Percentiles rank a stretch among this genome's conserved stretches.
These are phyloP conservation scores for Hirundichthys speculiger DNA, from an alignment of 2,113 vertebrate species.

Conservation along the genomic window DNA sequence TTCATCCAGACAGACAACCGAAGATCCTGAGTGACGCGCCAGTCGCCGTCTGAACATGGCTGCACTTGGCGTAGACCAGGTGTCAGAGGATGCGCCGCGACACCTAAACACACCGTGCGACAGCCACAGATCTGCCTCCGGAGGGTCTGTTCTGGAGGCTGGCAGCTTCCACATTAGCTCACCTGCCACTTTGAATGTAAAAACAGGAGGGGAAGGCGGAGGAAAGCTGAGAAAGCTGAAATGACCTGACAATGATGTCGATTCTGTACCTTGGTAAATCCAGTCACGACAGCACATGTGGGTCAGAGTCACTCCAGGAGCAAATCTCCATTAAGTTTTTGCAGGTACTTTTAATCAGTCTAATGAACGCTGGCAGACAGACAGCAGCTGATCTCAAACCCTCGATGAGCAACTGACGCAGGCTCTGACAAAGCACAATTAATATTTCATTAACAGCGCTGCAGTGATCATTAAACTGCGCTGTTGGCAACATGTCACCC, in stretches of 20 bases:
- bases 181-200: too few relatives aligned
- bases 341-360: conserved; percentile 57
- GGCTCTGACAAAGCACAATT: conserved; percentile 35
- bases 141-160: not conserved
- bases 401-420: conserved; percentile 48
- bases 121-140: conserved; percentile 11
- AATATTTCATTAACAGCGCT: conserved; percentile 63
- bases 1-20: conserved; percentile 23
- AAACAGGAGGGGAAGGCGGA: too few relatives aligned
- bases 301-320: too few relatives aligned
- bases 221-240: too few relatives aligned
- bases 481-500: conserved; percentile 37
- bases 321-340: not conserved
- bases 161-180: not conserved
- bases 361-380: conserved; percentile 56
- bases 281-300: too few relatives aligned
- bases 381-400: conserved; percentile 60
- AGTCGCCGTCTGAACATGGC: conserved; percentile 1
- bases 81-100: conserved; percentile 20
- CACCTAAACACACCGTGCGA: conserved; percentile 7
- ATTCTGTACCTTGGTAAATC: too few relatives aligned
- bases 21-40: conserved; percentile 22
- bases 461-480: conserved; percentile 61
- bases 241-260: too few relatives aligned
- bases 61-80: conserved; percentile 18